These are phyloP conservation scores for Neomicropteryx cornuta DNA, from an alignment of 1,140 invertebrate species.

Conservation along the genomic window DNA sequence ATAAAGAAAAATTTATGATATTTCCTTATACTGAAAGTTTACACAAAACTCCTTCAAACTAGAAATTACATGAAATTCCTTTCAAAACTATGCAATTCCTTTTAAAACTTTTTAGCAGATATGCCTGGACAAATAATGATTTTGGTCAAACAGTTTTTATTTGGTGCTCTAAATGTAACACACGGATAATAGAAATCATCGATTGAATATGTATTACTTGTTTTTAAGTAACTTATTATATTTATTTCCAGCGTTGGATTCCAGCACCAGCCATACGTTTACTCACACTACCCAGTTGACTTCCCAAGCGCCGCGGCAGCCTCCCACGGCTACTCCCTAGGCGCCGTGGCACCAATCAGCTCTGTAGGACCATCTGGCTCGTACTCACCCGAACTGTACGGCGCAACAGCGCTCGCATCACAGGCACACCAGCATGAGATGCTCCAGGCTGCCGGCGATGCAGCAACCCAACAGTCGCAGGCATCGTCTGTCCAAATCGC, in stretches of 20 bases:
- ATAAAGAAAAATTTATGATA: too few species aligned
- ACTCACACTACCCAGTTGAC: constrained; percentile 40
- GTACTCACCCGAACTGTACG: constrained; percentile 32
- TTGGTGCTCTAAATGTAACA: too few species aligned
- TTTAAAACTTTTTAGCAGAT: too few species aligned
- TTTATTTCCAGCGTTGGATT: constrained; percentile 29
- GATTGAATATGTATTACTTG: too few species aligned
- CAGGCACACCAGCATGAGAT: constrained; percentile 30
- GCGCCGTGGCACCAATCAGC: constrained; percentile 20
- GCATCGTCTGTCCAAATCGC: constrained; percentile 26
- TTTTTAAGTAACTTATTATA: too few species aligned
- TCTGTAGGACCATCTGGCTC: constrained; percentile 30
- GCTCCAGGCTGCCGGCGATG: constrained; percentile 26
- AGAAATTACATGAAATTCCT: too few species aligned
- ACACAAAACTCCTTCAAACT: too few species aligned
- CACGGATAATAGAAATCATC: too few species aligned
- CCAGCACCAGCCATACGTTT: constrained; percentile 36
- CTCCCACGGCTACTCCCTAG: constrained; percentile 33
- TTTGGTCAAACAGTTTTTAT: too few species aligned
- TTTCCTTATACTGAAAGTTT: too few species aligned
- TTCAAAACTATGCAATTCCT: too few species aligned
- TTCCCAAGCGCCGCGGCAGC: constrained; percentile 30
- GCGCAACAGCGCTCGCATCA: constrained; percentile 24
- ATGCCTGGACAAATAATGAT: too few species aligned
- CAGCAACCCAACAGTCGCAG: constrained; percentile 37